These are phyloP conservation scores for Podilymbus podiceps DNA, from an alignment of 2,113 vertebrate species.

Conservation along the genomic window DNA sequence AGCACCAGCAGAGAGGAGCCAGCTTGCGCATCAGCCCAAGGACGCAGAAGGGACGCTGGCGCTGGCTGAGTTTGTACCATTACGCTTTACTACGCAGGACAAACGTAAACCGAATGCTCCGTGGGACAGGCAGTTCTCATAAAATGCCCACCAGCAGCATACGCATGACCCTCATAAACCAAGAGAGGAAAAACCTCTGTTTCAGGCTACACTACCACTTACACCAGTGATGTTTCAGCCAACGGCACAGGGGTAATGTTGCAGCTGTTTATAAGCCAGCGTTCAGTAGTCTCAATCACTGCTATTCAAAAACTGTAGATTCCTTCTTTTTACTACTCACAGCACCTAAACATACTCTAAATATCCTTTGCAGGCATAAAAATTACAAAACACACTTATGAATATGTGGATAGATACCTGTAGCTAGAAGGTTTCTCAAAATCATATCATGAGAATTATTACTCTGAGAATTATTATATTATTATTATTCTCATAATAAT, in stretches of 20 bases:
- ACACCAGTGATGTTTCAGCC: background rate
- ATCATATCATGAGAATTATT: too few relatives aligned
- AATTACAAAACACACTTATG: background rate
- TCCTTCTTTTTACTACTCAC: background rate
- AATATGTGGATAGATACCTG: background rate
- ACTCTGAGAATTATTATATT: too few relatives aligned
- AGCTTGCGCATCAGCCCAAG: background rate
- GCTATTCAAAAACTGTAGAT: background rate
- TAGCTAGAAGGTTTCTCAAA: background rate
- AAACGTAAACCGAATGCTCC: background rate
- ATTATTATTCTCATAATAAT: background rate
- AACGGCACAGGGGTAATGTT: accelerated
- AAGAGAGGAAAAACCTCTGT: background rate
- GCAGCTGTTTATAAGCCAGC: background rate
- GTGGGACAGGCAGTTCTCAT: background rate
- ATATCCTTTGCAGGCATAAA: background rate
- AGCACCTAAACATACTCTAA: background rate
- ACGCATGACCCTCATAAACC: background rate
- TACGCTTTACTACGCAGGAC: background rate
- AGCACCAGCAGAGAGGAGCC: background rate
- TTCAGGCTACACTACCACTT: background rate
- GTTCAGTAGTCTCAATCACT: background rate
- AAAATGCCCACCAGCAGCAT: background rate
- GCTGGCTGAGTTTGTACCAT: background rate
- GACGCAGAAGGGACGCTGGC: background rate